A percentile compares a stretch with the other conserved stretches of the same genome.
phyloP scores from a whole-genome alignment of 1,140 invertebrate genomes.

The Zaprionus vittiger region DNA sequence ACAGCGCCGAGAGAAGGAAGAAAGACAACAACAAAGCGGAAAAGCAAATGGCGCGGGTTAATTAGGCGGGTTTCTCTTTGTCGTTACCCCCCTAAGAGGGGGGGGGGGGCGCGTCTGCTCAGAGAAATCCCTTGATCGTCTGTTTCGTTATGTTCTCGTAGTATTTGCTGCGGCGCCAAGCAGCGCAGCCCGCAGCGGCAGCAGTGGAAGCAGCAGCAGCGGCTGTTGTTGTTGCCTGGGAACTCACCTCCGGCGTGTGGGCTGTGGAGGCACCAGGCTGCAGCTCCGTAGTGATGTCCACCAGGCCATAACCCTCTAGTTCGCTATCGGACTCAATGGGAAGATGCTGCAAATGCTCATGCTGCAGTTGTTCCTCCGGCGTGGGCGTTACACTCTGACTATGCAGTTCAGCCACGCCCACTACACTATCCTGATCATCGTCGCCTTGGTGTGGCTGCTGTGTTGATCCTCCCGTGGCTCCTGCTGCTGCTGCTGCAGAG shows the following conservation, averaged over 20 bases:
- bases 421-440: conserved; percentile 71
- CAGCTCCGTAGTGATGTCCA: conserved; percentile 56
- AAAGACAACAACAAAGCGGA: conserved; percentile 30
- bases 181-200: conserved; percentile 56
- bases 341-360: conserved; percentile 19
- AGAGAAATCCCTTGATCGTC: conserved; percentile 85
- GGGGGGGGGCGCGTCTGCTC: conserved; percentile 5
- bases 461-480: not conserved
- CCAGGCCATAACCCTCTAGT: conserved; percentile 62
- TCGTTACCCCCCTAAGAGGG: not conserved
- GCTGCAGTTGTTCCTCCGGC: conserved; percentile 60
- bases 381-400: conserved; percentile 80
- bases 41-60: conserved; percentile 70
- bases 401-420: conserved; percentile 68
- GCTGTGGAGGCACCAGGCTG: conserved; percentile 51
- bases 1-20: not conserved
- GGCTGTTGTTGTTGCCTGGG: conserved; percentile 29
- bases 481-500: conserved; percentile 60
- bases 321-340: conserved; percentile 79
- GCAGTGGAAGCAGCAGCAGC: conserved; percentile 22
- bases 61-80: conserved; percentile 54
- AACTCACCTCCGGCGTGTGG: conserved; percentile 80
- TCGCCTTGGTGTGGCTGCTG: conserved; percentile 47
- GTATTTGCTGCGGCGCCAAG: conserved; percentile 84
- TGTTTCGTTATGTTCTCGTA: conserved; percentile 85